A percentile compares a stretch with the other conserved stretches of the same genome.
These are phyloP conservation scores for Zaprionus obscuricornis DNA, from an alignment of 2,888 invertebrate species.

Conservation along the genomic window DNA sequence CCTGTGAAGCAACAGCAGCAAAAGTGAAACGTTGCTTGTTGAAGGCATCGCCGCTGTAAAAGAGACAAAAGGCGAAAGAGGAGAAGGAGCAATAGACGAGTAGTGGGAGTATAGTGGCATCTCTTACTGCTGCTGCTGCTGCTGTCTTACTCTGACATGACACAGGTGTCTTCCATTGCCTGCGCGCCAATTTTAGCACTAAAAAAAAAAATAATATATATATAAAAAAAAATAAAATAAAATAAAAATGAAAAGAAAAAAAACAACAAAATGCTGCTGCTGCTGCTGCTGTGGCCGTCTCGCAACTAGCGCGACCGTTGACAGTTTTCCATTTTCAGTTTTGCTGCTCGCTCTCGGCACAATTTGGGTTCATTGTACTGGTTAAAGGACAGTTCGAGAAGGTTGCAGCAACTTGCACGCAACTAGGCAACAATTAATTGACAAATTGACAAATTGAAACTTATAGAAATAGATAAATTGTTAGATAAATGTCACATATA, in stretches of 20 bases:
- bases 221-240: background rate
- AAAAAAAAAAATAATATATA: background rate
- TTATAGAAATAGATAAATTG: background rate
- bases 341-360: conserved; percentile 30
- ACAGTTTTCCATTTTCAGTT: conserved; percentile 15
- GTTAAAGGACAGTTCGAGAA: conserved; percentile 64
- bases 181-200: conserved; percentile 61
- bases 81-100: background rate
- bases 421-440: too few relatives aligned
- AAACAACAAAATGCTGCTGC: too few relatives aligned
- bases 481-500: background rate
- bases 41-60: background rate
- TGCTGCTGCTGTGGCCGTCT: background rate
- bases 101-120: too few relatives aligned
- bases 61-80: conserved; percentile 3
- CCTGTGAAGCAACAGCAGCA: conserved; percentile 46
- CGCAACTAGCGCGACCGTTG: conserved; percentile 14
- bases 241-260: too few relatives aligned
- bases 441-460: too few relatives aligned
- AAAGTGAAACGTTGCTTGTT: conserved; percentile 60
- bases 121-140: conserved; percentile 15
- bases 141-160: conserved; percentile 56
- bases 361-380: conserved; percentile 65
- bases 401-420: too few relatives aligned
- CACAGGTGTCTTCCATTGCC: conserved; percentile 74